These are phyloP conservation scores for Antheraea assamensis DNA, from an alignment of 2,888 invertebrate genomes.

Conservation along the genomic window DNA sequence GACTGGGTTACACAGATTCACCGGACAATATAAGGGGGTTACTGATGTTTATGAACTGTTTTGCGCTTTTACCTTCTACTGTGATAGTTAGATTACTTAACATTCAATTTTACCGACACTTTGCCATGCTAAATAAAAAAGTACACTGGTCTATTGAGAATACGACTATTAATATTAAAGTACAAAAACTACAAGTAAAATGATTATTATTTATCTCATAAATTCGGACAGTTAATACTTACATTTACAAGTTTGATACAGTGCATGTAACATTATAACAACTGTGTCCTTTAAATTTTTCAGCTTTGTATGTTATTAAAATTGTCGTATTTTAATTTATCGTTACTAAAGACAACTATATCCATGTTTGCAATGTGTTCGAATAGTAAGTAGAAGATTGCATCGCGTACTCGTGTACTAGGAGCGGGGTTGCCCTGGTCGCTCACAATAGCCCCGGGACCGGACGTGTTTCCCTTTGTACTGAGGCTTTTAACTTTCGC, in stretches of 20 bases:
- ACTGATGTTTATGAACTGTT: too few relatives aligned
- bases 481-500: constrained; percentile 58
- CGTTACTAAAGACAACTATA: neutral
- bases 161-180: neutral
- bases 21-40: too few relatives aligned
- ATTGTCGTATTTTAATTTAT: neutral
- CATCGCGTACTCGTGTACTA: constrained; percentile 17
- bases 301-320: neutral
- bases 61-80: too few relatives aligned
- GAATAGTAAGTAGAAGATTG: constrained; percentile 13
- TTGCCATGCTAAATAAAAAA: too few relatives aligned
- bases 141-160: neutral
- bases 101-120: too few relatives aligned
- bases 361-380: neutral
- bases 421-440: constrained; percentile 21
- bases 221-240: neutral
- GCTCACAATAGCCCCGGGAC: constrained; percentile 52
- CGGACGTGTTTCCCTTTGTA: constrained; percentile 65
- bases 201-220: neutral
- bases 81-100: too few relatives aligned
- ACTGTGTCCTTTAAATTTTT: too few relatives aligned
- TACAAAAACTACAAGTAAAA: neutral
- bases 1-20: too few relatives aligned
- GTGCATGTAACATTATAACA: too few relatives aligned
- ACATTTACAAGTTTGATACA: too few relatives aligned